Evolutionary conservation across 2,888 invertebrate genomes (phyloP).

Genomic region (Teleiodes luculella): DNA sequence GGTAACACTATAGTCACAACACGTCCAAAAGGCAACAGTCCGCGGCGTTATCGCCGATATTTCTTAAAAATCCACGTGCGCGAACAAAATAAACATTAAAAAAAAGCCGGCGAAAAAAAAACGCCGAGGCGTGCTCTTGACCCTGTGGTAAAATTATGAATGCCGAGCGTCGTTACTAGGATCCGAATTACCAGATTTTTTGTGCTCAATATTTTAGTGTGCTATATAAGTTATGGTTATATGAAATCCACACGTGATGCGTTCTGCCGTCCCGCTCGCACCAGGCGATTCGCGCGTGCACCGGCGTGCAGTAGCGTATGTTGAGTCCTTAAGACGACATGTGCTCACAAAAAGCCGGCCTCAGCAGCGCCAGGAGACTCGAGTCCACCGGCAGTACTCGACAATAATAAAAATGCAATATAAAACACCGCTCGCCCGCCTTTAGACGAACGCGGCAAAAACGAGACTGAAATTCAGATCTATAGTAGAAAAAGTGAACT

Average conservation of each 20-base stretch:
- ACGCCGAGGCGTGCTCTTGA: conserved; percentile 68
- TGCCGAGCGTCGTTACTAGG: conserved; percentile 74
- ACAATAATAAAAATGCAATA: conserved; percentile 67
- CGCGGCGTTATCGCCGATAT: conserved; percentile 66
- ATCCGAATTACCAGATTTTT: conserved; percentile 75
- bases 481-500: conserved; percentile 80
- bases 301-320: conserved; percentile 52
- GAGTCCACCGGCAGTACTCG: conserved; percentile 50
- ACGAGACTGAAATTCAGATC: conserved; percentile 79
- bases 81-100: conserved; percentile 71
- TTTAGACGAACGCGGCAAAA: conserved; percentile 78
- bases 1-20: conserved; percentile 77
- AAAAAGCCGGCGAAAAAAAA: conserved; percentile 62
- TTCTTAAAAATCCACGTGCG: conserved; percentile 68
- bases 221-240: conserved; percentile 65
- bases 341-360: conserved; percentile 66
- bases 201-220: conserved; percentile 74
- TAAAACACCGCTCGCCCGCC: conserved; percentile 72
- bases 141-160: conserved; percentile 76
- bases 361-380: conserved; percentile 42
- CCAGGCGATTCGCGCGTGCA: conserved; percentile 64
- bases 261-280: conserved; percentile 58
- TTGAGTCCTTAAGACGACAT: conserved; percentile 55
- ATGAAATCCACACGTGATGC: conserved; percentile 69
- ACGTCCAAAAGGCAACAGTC: conserved; percentile 75